Base-by-base conservation (phyloP, 2,888 invertebrate genomes). In the Rotaria macrura region DNA sequence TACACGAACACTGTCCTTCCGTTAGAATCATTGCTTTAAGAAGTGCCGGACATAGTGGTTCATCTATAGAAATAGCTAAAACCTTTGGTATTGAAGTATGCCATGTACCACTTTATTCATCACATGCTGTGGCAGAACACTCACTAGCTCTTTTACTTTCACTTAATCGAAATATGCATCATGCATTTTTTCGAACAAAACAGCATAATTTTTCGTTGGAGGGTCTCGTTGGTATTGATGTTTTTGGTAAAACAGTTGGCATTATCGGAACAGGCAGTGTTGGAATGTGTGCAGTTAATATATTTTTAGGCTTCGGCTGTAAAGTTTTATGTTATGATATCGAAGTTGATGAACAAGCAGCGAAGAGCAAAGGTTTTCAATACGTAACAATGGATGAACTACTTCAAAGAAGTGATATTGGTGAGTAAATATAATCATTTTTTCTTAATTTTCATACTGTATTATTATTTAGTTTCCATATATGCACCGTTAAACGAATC, bases 81-180 rank as follows among this genome's bases (percentile, higher is more conserved):
- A 1, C 43, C 43, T 54, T 43, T 57, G 65, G 47, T 6, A n/a
- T 84, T n/a, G 34, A 40, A 84, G 43, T 84, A 6, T 52, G 52
- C 65, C 55, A 65, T 47, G 84, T 84, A 40, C 84, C 84, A 38
- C 29, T 29, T 25, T 84, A 84, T 84, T 84, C 84, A 47, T 65
- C 84, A 3, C 57, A 84, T 84, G 84, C 57, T 20, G 84, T 84
- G 14, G 65, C 84, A 10, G 84, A 84, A 65, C 84, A 84, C 47
- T 55, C 84, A n/a, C 7, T 84, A 14, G 57, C 57, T 43, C 55
- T 84, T 38, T 29, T 84, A 43, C 38, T 84, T 25, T 38, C 84
- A n/a, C 34, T 84, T 23, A 84, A 84, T 40, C 84, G 84, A 20
- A 84, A 65, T 52, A 40, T 84, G n/a, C 84, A 84, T 65, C 34